Evolutionary conservation across 2,797 vertebrate genomes (phyloP).

Genomic region (Sebastolobus altivelis): DNA sequence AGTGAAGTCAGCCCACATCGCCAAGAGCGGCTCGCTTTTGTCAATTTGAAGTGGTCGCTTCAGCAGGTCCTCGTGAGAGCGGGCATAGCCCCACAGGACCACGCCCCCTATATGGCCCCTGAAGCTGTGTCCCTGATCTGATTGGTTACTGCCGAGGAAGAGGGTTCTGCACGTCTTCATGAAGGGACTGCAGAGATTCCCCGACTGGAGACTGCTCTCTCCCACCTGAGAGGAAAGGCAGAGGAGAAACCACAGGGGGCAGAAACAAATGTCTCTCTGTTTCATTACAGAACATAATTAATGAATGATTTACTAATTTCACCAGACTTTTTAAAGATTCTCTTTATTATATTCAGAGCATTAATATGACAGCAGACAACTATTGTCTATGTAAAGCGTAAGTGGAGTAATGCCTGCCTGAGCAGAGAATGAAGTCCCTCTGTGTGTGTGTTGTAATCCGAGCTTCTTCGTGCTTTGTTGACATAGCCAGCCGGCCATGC

Average conservation of each 20-base stretch:
- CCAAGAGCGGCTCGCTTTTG: constrained; percentile 58
- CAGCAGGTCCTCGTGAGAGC: constrained; percentile 85
- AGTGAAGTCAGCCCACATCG: constrained; percentile 85
- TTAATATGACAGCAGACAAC: too few species aligned
- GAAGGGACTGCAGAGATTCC: constrained; percentile 91
- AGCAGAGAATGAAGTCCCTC: too few species aligned
- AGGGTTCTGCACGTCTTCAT: constrained; percentile 93
- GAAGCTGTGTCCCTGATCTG: constrained; percentile 85
- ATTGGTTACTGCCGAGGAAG: constrained; percentile 91
- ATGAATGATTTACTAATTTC: too few species aligned
- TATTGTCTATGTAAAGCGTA: too few species aligned
- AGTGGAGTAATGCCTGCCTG: too few species aligned
- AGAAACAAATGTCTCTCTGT: too few species aligned
- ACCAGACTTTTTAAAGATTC: too few species aligned
- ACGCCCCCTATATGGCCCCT: constrained; percentile 90
- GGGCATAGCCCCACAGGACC: constrained; percentile 85
- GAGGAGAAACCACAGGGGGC: background rate
- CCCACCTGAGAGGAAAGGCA: constrained; percentile 78
- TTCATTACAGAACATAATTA: too few species aligned
- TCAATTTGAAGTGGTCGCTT: constrained; percentile 63
- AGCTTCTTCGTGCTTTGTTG: too few species aligned
- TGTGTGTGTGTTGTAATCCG: too few species aligned
- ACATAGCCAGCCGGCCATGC: too few species aligned
- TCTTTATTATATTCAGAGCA: too few species aligned
- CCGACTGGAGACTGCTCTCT: constrained; percentile 85